Base-by-base conservation (phyloP, 2,888 invertebrate genomes). In the Archips crataeganus region DNA sequence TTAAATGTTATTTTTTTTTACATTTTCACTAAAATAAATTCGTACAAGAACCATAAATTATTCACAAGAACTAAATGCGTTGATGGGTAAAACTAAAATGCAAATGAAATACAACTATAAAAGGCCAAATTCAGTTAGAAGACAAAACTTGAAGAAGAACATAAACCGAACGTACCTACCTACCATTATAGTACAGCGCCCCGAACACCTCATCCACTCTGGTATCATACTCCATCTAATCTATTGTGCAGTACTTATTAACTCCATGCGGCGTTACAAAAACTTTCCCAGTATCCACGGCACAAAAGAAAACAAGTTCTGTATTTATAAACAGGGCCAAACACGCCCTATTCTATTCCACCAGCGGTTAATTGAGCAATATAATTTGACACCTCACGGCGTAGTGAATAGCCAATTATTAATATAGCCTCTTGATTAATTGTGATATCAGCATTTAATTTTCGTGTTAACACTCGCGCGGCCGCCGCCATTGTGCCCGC, bases 371-470 rank as follows among this genome's bases (percentile, higher is more conserved):
- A 94, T 94, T 92, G 93, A 93, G 93, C 91, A 90, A 93, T 94
- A 93, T 94, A 94, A 92, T 93, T 94, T 93, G 94, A 94, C 94
- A 94, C 93, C 94, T 93, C 92, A 88, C 90, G 86, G 87, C 87
- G 87, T 86, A 87, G 89, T 94, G 94, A 94, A 94, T 94, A 93
- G 93, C 91, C 94, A 94, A 94, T 94, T 93, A 94, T 93, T 93
- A 93, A 93, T 93, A 93, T 93, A 90, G 92, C 85, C 89, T 88
- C 91, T 93, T 94, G 94, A 94, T 94, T 94, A 94, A 94, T 94
- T 94, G 92, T 94, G 93, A 94, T 94, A 94, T 94, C 94, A 94
- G 93, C 94, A 94, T 94, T 94, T 94, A 94, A 94, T 94, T 94
- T 94, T 92, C 94, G 89, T 93, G 94, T 94, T 94, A 94, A 93